Percentiles rank a stretch among this genome's conserved stretches.
Conservation (phyloP, 2,888 invertebrate species). For the Tinea trinotella region DNA sequence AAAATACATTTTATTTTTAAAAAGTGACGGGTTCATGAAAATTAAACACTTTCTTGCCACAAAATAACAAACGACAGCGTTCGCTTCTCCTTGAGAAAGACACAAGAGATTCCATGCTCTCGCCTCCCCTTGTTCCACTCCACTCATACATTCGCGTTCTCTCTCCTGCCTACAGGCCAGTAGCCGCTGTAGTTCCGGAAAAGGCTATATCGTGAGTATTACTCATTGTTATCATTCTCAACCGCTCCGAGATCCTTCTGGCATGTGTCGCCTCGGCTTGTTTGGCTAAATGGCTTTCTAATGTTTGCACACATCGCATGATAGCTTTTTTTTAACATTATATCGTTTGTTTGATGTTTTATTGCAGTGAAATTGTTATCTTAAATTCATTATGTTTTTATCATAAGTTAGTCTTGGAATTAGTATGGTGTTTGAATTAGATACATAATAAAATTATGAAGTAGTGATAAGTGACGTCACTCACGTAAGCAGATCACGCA, state of each 20-base stretch:
- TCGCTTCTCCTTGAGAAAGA: conserved; percentile 35
- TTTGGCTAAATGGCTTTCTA: conserved; percentile 26
- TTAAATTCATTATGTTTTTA: not conserved
- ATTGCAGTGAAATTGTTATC: not conserved
- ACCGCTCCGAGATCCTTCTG: conserved; percentile 32
- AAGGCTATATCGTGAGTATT: conserved; percentile 94
- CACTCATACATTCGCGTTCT: conserved; percentile 72
- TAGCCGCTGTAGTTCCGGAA: conserved; percentile 93
- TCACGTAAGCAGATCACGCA: conserved; percentile 61
- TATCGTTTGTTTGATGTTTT: not conserved
- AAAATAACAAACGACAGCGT: not conserved
- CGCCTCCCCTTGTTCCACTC: conserved; percentile 55
- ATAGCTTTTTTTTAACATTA: not conserved
- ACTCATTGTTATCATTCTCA: conserved; percentile 56
- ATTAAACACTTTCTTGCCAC: not conserved
- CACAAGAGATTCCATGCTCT: conserved; percentile 36
- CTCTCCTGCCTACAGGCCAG: conserved; percentile 82
- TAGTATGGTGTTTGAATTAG: conserved; percentile 8
- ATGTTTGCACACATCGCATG: conserved; percentile 21
- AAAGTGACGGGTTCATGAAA: not conserved
- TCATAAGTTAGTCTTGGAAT: not conserved
- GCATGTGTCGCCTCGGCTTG: conserved; percentile 33
- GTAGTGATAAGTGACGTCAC: conserved; percentile 4
- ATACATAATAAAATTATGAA: conserved; percentile 8
- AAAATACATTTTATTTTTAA: not conserved